Base-by-base conservation (phyloP, 2,888 invertebrate genomes). In the Escarpia spicata region DNA sequence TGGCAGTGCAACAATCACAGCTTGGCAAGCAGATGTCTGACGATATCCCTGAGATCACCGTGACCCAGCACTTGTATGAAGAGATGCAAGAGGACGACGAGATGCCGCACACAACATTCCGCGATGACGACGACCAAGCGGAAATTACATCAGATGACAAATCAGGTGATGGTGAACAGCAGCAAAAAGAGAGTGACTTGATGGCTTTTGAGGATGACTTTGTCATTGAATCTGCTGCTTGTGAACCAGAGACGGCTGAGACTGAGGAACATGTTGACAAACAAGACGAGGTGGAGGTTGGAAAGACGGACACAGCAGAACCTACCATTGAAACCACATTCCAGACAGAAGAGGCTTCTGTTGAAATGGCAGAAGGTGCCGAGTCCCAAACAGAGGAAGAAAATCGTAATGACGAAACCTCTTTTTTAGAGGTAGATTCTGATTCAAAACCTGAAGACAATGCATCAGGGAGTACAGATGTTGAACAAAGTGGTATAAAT, bases 11-110 rank as follows among this genome's bases (percentile, higher is more conserved):
- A 26, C 26, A 26, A 26, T 75, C 91, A 10, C 15, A 45, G 12
- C 43, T 58, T 15, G 37, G 31, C 90, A 92, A 92, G 43, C 93
- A 94, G 43, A 92, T 90, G n/a, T 95, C 96, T 92, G 95, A 96
- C 92, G 96, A 96, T 92, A 97, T 97, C 93, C 97, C 97, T n/a
- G 97, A 97, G 94, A 97, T 97, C 93, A 97, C 97, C 94, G 97
- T 97, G 37, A 97, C 97, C 9, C 97, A 97, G 97, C 97, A 97
- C 95, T 96, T 97, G 96, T 95, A 95, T 94, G 94, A 94, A 92
- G 95, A 95, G 91, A 93, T 92, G 43, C 94, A 95, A 90, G 95
- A 95, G 93, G 95, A 94, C 91, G 94, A 94, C 91, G 94, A 94
- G 92, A 94, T 94, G 44, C 92, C 90, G 12, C 90, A 92, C 91